Base-by-base conservation (phyloP, 1,140 invertebrate genomes). In the Agrilus planipennis region DNA sequence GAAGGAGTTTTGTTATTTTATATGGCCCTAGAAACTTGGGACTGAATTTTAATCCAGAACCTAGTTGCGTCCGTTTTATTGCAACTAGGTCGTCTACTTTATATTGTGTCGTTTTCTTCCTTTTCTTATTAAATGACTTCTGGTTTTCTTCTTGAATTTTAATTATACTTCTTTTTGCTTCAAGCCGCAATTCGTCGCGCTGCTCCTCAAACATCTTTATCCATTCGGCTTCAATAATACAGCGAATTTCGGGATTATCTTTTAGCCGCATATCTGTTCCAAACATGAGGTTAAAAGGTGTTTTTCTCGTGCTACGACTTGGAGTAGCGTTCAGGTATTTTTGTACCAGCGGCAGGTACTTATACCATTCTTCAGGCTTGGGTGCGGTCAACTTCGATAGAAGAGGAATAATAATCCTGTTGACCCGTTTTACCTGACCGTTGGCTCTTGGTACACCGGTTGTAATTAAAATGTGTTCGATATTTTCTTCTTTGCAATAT, bases 371-470 rank as follows among this genome's bases (percentile, higher is more conserved):
- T n/a, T 28, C 34, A 5, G 53, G 54, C 11, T 52, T 43, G 10
- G 54, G 44, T 3, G 40, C n/a, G 34, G 46, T 31, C 21, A 57
- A 11, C 32, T 55, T 57, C 0, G 50, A 34, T 10, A 58, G 30
- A 2, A 57, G 23, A 5, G 47, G 40, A 12, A 48, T 50, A 2
- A 56, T 39, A 4, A 44, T 45, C n/a, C 44, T n/a, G 19, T 58
- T 54, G 2, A 54, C 41, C 15, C 48, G 18, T 36, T 55, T 52
- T 2, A 57, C 43, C 37, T 57, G 54, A 3, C 53, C 56, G 31
- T 59, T 61, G 1, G 44, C 55, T 15, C 51, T 41, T n/a, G 54
- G 52, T n/a, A 54, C 45, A 10, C 53, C 54, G 4, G 58, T 52
- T 1, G 50, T 52, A 7, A 57, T 46, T 7, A 45, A 21, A 1